Conservation (phyloP, 2,797 vertebrate species). For the Pangasius djambal region DNA sequence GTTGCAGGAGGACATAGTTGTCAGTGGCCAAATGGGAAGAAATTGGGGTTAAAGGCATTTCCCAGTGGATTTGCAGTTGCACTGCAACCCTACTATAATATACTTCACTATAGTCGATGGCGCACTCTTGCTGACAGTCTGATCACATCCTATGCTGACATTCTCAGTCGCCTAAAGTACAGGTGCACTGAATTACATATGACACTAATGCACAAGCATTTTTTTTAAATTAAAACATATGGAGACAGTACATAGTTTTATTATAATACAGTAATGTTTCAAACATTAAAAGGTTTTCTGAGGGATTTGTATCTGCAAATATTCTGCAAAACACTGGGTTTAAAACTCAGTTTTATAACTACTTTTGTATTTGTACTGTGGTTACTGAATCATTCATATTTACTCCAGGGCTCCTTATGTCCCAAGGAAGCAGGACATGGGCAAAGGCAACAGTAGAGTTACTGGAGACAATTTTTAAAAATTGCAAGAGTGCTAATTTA, state of each 20-base stretch:
- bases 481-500: background rate
- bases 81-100: background rate
- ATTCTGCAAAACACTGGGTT: background rate
- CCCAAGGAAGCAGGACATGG: background rate
- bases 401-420: background rate
- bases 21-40: background rate
- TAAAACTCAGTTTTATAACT: background rate
- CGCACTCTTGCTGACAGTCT: background rate
- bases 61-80: background rate
- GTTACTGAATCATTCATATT: conserved; percentile 6
- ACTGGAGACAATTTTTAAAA: background rate
- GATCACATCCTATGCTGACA: background rate
- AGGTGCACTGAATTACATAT: background rate
- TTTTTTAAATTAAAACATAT: background rate
- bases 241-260: background rate
- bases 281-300: no score
- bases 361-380: background rate
- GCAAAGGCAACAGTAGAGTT: background rate
- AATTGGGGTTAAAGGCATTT: background rate
- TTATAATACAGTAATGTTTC: background rate
- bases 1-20: background rate
- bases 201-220: background rate
- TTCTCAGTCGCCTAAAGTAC: background rate
- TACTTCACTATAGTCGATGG: background rate
- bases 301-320: background rate